Conservation (phyloP, 2,888 invertebrate species). For the Priocnemis perturbator region DNA sequence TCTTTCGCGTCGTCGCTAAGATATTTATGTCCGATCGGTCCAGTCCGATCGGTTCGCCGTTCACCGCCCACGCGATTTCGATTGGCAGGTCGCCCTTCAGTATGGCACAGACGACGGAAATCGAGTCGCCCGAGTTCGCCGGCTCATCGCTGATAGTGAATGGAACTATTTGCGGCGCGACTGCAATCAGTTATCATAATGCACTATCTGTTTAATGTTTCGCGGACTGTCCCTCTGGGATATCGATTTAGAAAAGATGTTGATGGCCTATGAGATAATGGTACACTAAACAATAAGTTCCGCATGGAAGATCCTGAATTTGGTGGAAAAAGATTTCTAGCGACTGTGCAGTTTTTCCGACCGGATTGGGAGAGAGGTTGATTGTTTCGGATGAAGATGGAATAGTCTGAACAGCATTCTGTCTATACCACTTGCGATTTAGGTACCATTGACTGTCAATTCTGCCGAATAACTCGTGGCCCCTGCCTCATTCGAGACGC, state of each 20-base stretch:
- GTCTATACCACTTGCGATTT: neutral
- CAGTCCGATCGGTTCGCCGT: conserved; percentile 69
- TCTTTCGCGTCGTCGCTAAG: conserved; percentile 75
- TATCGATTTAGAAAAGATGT: neutral
- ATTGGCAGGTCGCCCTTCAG: conserved; percentile 88
- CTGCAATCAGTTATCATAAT: conserved; percentile 70
- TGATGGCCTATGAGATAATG: too few relatives aligned
- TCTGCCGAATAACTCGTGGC: conserved; percentile 75
- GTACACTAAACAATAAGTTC: too few relatives aligned
- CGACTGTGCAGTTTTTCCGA: too few relatives aligned
- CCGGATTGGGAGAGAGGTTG: too few relatives aligned
- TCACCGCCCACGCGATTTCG: conserved; percentile 74
- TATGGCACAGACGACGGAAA: conserved; percentile 84
- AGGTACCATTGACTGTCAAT: conserved; percentile 79
- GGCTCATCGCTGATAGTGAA: conserved; percentile 86
- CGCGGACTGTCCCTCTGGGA: conserved; percentile 6
- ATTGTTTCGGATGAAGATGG: too few relatives aligned
- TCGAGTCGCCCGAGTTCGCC: conserved; percentile 86
- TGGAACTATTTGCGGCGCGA: conserved; percentile 83
- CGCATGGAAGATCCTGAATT: neutral
- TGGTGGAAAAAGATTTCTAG: too few relatives aligned
- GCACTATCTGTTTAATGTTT: neutral
- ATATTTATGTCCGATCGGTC: conserved; percentile 72
- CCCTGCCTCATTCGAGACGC: conserved; percentile 79
- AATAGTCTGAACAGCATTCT: too few relatives aligned